phyloP scores from a whole-genome alignment of 1,140 invertebrate species.

The Drosophila pruinosa region DNA sequence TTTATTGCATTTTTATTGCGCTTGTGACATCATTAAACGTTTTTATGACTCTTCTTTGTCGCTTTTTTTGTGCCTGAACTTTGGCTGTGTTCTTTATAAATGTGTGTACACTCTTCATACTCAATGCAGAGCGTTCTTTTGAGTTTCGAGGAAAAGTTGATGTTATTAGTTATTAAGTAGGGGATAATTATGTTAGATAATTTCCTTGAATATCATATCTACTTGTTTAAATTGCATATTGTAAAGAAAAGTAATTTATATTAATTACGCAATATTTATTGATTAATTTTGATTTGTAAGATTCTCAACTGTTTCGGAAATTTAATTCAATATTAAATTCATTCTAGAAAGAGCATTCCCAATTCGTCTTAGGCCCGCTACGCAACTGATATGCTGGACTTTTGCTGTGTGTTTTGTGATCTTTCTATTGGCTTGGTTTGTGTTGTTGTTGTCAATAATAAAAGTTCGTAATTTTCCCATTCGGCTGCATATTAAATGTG shows the following conservation, averaged over 20 bases:
- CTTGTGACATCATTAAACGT: slow-evolving; percentile 82
- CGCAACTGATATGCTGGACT: background rate
- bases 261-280: too few relatives aligned
- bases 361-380: background rate
- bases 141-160: background rate
- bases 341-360: slow-evolving; percentile 28
- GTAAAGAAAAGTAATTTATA: too few relatives aligned
- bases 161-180: background rate
- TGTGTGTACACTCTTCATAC: slow-evolving; percentile 6
- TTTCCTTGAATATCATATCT: background rate
- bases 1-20: slow-evolving; percentile 82
- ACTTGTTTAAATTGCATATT: too few relatives aligned
- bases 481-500: slow-evolving; percentile 65
- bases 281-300: too few relatives aligned
- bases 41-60: slow-evolving; percentile 81
- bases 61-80: slow-evolving; percentile 66
- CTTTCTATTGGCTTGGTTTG: slow-evolving; percentile 37
- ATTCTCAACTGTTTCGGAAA: too few relatives aligned
- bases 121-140: slow-evolving; percentile 1
- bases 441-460: slow-evolving; percentile 68
- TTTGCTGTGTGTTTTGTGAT: slow-evolving; percentile 39
- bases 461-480: slow-evolving; percentile 43
- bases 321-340: too few relatives aligned
- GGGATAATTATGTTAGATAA: background rate
- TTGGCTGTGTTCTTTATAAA: slow-evolving; percentile 46